Base-by-base conservation (phyloP, 2,797 vertebrate genomes). In the Oophaga sylvatica region DNA sequence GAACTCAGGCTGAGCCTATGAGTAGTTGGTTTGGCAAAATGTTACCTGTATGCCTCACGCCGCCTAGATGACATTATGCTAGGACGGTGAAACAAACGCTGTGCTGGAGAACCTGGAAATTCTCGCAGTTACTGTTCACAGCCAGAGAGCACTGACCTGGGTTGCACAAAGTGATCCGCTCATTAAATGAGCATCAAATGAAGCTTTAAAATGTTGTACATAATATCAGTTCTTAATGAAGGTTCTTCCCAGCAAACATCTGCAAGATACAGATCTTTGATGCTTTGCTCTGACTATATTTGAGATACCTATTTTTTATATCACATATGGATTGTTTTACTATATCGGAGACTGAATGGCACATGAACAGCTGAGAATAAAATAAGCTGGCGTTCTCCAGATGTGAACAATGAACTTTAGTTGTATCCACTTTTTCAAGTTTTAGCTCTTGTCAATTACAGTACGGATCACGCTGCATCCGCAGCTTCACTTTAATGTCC, bases 371-470 rank as follows among this genome's bases (percentile, higher is more conserved):
- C 82, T 84, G 85, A 85, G 48, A 80, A 76, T 85, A 59, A 88
- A 88, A 62, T 77, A 70, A 67, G 41, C 57, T 63, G 60, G 70
- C 83, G 59, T 76, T 81, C 78, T 35, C 78, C 87, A 88, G 83
- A 88, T 85, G 87, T 81, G 78, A 81, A 85, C 67, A 81, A 85
- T 85, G 78, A 88, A 77, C 83, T 60, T 84, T 48, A 76, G 83
- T 84, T 85, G 81, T 71, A 85, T 75, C 26, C 75, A 31, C 62
- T 71, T 83, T 85, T 88, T 88, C 70, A 85, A 68, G 87, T 85
- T 88, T 81, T 83, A 81, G 53, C 67, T 88, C 78, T 78, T 85
- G 68, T 88, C 87, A 88, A 88, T 85, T 88, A 76, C 83, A 29
- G 35, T 81, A 60, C 60, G 60, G 77, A 80, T 88, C 87, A 85